A percentile compares a stretch with the other conserved stretches of the same genome.
These are phyloP conservation scores for Eupithecia dodoneata DNA, from an alignment of 2,888 invertebrate species.

Conservation along the genomic window DNA sequence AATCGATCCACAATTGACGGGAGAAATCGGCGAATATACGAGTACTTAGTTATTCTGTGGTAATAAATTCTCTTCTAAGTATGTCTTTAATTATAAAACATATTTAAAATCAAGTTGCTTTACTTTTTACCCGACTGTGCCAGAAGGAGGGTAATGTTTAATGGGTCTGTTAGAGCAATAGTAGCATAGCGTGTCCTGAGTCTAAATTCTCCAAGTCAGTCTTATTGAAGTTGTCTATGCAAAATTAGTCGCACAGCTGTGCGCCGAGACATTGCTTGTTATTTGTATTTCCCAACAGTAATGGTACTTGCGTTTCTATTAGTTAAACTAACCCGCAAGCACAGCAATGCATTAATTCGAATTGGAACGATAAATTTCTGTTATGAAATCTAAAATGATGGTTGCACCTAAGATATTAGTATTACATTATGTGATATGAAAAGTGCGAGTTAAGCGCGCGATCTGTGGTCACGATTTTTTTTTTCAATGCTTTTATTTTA, in stretches of 20 bases:
- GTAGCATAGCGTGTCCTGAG: slow-evolving; percentile 13
- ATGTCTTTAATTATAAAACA: no score
- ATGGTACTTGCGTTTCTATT: slow-evolving; percentile 47
- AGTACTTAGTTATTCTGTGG: no score
- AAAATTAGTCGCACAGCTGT: slow-evolving; percentile 60
- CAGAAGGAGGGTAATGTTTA: neutral
- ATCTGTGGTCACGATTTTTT: neutral
- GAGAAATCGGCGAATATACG: neutral
- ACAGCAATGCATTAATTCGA: slow-evolving; percentile 45
- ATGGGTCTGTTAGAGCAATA: neutral
- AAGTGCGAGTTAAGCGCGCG: no score
- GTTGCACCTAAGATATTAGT: neutral
- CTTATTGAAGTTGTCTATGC: slow-evolving; percentile 47
- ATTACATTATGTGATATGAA: neutral
- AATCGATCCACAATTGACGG: neutral
- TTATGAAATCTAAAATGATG: slow-evolving; percentile 1
- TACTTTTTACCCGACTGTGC: neutral
- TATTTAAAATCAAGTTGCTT: neutral
- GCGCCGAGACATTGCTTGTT: slow-evolving; percentile 49
- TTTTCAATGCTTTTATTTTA: neutral
- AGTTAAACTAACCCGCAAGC: slow-evolving; percentile 49
- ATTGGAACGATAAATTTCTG: slow-evolving; percentile 1
- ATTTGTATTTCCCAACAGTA: slow-evolving; percentile 47
- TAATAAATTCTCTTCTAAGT: neutral
- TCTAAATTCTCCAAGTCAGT: slow-evolving; percentile 29